A percentile compares a stretch with the other conserved stretches of the same genome.
Conservation (phyloP, 1,140 invertebrate genomes). For the Paracyclopina nana region DNA sequence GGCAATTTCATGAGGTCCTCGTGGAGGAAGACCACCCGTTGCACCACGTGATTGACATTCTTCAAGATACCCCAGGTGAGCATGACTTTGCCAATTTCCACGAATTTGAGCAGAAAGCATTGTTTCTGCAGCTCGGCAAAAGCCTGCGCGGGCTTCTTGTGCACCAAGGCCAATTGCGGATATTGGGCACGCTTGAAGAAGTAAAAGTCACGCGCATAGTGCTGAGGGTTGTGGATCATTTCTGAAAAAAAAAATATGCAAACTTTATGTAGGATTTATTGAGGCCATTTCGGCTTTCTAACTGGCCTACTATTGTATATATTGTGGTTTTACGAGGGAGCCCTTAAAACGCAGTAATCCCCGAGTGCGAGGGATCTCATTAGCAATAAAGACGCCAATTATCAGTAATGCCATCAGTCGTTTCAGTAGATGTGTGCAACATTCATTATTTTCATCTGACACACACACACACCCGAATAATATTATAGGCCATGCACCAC, state of each 20-base stretch:
- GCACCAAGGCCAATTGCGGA: constrained; percentile 81
- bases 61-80: constrained; percentile 32
- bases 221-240: constrained; percentile 79
- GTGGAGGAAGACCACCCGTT: constrained; percentile 91
- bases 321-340: constrained; percentile 9
- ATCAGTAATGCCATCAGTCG: too few species aligned
- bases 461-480: too few species aligned
- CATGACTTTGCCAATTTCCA: constrained; percentile 79
- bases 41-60: constrained; percentile 44
- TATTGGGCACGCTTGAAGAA: constrained; percentile 97
- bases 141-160: constrained; percentile 77
- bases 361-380: too few species aligned
- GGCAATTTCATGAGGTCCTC: constrained; percentile 97
- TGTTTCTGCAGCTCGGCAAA: constrained; percentile 77
- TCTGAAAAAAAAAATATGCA: constrained; percentile 33
- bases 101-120: constrained; percentile 79
- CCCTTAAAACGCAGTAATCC: too few species aligned
- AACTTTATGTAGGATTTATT: background rate
- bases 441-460: too few species aligned
- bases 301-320: background rate
- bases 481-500: too few species aligned
- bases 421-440: too few species aligned
- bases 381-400: too few species aligned
- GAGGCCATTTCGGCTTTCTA: constrained; percentile 14
- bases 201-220: constrained; percentile 91